Conservation (phyloP, 2,113 vertebrate species). For the Coryphaenoides rupestris region DNA sequence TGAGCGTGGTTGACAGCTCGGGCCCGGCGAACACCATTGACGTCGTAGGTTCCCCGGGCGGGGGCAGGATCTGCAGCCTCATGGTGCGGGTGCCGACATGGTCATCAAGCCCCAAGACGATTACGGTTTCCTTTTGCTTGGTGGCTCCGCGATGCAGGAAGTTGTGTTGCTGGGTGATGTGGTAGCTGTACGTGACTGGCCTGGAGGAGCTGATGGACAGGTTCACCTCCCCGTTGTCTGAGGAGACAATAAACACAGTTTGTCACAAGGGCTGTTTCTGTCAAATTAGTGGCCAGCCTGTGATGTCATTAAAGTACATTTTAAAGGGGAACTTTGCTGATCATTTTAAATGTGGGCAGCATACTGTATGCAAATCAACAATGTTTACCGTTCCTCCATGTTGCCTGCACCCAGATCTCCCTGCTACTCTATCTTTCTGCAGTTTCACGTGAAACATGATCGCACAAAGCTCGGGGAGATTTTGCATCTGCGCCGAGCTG, state of each 20-base stretch:
- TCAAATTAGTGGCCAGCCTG: too few relatives aligned
- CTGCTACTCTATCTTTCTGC: too few relatives aligned
- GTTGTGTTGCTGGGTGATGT: constrained; percentile 67
- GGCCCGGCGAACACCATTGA: constrained; percentile 76
- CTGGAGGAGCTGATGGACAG: constrained; percentile 65
- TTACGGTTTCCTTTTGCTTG: constrained; percentile 50
- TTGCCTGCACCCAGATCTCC: too few relatives aligned
- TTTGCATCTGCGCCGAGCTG: too few relatives aligned
- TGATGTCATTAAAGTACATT: too few relatives aligned
- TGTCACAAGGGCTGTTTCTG: too few relatives aligned
- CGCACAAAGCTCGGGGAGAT: too few relatives aligned
- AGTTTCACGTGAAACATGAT: too few relatives aligned
- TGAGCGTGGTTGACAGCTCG: constrained; percentile 35
- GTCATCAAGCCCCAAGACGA: constrained; percentile 65
- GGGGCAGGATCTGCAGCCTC: constrained; percentile 73
- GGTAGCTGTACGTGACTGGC: constrained; percentile 72
- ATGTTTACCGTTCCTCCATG: too few relatives aligned
- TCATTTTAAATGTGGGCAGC: too few relatives aligned
- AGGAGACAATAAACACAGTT: constrained; percentile 5
- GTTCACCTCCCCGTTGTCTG: constrained; percentile 74
- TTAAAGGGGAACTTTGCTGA: too few relatives aligned
- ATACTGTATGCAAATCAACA: too few relatives aligned
- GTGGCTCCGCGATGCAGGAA: constrained; percentile 54
- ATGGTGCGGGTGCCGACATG: constrained; percentile 53
- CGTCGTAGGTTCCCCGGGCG: constrained; percentile 61